phyloP scores from a whole-genome alignment of 2,797 vertebrate genomes.

The Apogon hyalosoma region DNA sequence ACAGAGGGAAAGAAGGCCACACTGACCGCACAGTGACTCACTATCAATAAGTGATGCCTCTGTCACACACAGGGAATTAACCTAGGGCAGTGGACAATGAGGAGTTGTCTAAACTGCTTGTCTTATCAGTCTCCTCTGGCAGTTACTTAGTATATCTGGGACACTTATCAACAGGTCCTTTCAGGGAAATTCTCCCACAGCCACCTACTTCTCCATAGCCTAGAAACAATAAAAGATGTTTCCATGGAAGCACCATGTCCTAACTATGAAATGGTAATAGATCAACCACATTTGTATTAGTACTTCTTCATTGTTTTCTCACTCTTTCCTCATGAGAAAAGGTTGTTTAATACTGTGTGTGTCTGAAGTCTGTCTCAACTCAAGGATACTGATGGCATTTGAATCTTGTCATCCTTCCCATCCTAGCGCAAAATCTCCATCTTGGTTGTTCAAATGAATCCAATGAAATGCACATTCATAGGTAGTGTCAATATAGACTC shows the following conservation, averaged over 20 bases:
- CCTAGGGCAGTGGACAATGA: slow-evolving; percentile 79
- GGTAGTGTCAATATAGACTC: too few species aligned
- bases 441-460: slow-evolving; percentile 18
- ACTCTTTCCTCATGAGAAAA: slow-evolving; percentile 11
- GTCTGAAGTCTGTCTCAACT: slow-evolving; percentile 10
- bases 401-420: slow-evolving; percentile 29
- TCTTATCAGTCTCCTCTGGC: slow-evolving; percentile 73
- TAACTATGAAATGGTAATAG: slow-evolving; percentile 16
- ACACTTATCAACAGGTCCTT: slow-evolving; percentile 67
- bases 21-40: slow-evolving; percentile 59
- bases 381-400: slow-evolving; percentile 42
- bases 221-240: slow-evolving; percentile 19
- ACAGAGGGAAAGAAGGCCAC: slow-evolving; percentile 52
- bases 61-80: slow-evolving; percentile 79
- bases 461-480: too few species aligned
- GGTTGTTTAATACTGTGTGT: slow-evolving; percentile 19
- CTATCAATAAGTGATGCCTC: slow-evolving; percentile 62
- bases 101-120: slow-evolving; percentile 71
- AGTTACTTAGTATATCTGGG: slow-evolving; percentile 49
- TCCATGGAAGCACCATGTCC: slow-evolving; percentile 1
- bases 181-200: slow-evolving; percentile 65
- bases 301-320: slow-evolving; percentile 5
- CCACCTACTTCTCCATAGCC: slow-evolving; percentile 27
- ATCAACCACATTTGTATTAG: slow-evolving; percentile 9
- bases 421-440: too few species aligned